These are phyloP conservation scores for Aphidius colemani DNA, from an alignment of 2,888 invertebrate species.

Conservation along the genomic window DNA sequence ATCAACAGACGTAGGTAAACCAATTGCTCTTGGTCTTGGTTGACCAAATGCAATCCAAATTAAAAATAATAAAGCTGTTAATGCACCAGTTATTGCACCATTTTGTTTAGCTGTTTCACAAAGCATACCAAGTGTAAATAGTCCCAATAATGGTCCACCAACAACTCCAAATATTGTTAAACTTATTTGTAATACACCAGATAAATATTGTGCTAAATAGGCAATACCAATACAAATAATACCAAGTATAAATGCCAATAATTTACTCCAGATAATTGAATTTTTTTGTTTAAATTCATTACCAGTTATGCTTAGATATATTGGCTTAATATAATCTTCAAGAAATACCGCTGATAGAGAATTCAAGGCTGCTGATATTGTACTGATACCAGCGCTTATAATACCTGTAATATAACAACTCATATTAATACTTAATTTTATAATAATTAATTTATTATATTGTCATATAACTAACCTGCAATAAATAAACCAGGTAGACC, in stretches of 20 bases:
- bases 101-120: constrained; percentile 73
- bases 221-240: constrained; percentile 78
- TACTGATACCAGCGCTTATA: constrained; percentile 89
- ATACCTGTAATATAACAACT: constrained; percentile 63
- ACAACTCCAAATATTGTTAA: constrained; percentile 86
- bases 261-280: constrained; percentile 59
- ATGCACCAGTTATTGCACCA: constrained; percentile 72
- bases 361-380: constrained; percentile 89
- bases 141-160: constrained; percentile 83
- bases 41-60: constrained; percentile 87
- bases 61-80: constrained; percentile 69
- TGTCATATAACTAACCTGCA: constrained; percentile 62
- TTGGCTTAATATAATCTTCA: constrained; percentile 77
- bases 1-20: constrained; percentile 65
- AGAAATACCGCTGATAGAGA: constrained; percentile 88
- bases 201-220: constrained; percentile 80
- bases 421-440: background rate
- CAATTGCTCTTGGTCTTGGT: constrained; percentile 68
- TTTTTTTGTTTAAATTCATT: constrained; percentile 38
- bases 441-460: background rate
- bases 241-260: constrained; percentile 76
- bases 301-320: constrained; percentile 39
- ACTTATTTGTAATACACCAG: constrained; percentile 78
- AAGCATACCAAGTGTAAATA: constrained; percentile 87
- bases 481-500: constrained; percentile 89